phyloP scores from a whole-genome alignment of 2,888 invertebrate species.

The Argyra leucocephala region DNA sequence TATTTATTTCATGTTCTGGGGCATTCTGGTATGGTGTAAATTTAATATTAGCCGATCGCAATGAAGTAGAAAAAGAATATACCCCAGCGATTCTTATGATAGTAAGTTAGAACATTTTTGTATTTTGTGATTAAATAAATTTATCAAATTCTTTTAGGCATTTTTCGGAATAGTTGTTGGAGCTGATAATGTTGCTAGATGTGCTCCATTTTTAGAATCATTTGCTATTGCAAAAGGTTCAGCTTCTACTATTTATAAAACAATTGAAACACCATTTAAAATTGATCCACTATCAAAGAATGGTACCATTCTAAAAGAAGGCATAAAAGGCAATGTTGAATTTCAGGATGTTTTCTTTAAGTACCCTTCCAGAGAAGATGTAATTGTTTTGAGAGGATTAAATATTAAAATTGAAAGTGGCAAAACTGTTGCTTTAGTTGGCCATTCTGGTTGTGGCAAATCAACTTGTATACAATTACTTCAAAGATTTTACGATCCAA shows the following conservation, averaged over 20 bases:
- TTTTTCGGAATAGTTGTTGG: conserved; percentile 67
- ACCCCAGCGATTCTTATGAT: conserved; percentile 61
- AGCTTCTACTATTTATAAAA: conserved; percentile 61
- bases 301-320: conserved; percentile 49
- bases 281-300: conserved; percentile 61
- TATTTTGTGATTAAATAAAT: not conserved
- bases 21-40: conserved; percentile 72
- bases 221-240: conserved; percentile 62
- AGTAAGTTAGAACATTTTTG: conserved; percentile 42
- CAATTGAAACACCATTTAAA: conserved; percentile 60
- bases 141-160: conserved; percentile 21
- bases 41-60: conserved; percentile 55
- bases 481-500: conserved; percentile 57
- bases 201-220: conserved; percentile 62
- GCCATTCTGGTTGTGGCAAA: conserved; percentile 69
- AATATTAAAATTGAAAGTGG: conserved; percentile 52
- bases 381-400: conserved; percentile 57
- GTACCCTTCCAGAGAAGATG: conserved; percentile 66
- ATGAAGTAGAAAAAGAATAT: conserved; percentile 49
- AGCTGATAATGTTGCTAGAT: conserved; percentile 62
- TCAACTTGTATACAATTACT: conserved; percentile 69
- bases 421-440: conserved; percentile 61
- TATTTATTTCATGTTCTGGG: conserved; percentile 60
- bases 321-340: conserved; percentile 54
- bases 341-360: conserved; percentile 57